Percentiles rank a stretch among this genome's conserved stretches.
Conservation (phyloP, 1,140 invertebrate genomes). For the Mizuhopecten yessoensis region DNA sequence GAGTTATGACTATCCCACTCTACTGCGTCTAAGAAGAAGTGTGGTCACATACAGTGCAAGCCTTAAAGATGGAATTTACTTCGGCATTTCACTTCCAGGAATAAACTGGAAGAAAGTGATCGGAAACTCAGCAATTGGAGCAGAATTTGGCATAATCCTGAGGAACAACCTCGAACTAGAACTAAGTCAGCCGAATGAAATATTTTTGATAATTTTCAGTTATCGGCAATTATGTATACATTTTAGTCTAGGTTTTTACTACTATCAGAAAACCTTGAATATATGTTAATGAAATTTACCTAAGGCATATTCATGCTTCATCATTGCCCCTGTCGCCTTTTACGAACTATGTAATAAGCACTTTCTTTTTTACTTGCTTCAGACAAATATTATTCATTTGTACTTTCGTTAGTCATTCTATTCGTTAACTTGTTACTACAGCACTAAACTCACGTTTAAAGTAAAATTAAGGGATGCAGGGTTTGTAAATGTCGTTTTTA, state of each 20-base stretch:
- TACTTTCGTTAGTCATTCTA: too few relatives aligned
- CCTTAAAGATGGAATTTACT: constrained; percentile 51
- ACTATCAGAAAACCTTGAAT: too few relatives aligned
- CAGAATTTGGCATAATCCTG: constrained; percentile 45
- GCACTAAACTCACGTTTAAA: too few relatives aligned
- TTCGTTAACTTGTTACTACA: too few relatives aligned
- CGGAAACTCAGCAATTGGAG: constrained; percentile 46
- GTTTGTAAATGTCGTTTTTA: too few relatives aligned
- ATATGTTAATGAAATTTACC: too few relatives aligned
- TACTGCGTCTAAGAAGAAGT: constrained; percentile 45
- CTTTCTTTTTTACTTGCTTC: too few relatives aligned
- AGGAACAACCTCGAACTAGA: constrained; percentile 54
- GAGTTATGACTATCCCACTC: constrained; percentile 41
- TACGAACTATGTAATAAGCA: too few relatives aligned
- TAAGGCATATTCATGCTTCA: background rate
- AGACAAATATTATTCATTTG: too few relatives aligned
- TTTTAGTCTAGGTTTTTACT: background rate
- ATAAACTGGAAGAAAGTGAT: constrained; percentile 50
- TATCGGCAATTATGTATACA: background rate
- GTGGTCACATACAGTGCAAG: background rate
- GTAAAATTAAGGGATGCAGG: too few relatives aligned
- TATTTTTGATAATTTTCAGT: background rate
- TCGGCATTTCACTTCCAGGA: constrained; percentile 42
- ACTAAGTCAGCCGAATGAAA: constrained; percentile 46
- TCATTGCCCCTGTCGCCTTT: background rate